Percentiles rank a stretch among this genome's conserved stretches.
phyloP scores from a whole-genome alignment of 1,140 invertebrate species.

The Dinothrombium tinctorium region DNA sequence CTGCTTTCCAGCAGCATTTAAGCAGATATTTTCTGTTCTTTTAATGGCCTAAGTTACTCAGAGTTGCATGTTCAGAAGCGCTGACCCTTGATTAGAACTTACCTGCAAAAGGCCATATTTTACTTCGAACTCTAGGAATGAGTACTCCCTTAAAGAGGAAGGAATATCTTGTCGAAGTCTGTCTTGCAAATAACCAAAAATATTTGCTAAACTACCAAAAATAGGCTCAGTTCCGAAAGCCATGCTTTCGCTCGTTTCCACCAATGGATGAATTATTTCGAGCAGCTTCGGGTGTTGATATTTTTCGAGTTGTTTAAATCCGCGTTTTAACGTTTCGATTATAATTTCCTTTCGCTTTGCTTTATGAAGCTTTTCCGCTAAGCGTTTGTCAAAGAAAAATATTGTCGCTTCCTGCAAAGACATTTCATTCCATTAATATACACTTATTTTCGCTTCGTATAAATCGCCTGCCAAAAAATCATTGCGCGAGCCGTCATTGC shows the following conservation, averaged over 20 bases:
- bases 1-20: too few species aligned
- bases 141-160: constrained; percentile 35
- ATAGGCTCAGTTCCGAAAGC: constrained; percentile 78
- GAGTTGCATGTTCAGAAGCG: too few species aligned
- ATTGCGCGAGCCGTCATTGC: too few species aligned
- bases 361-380: constrained; percentile 83
- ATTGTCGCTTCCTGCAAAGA: too few species aligned
- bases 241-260: constrained; percentile 43
- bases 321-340: constrained; percentile 52
- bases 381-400: constrained; percentile 81
- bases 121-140: constrained; percentile 68
- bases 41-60: too few species aligned
- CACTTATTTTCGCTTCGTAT: too few species aligned
- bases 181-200: constrained; percentile 43
- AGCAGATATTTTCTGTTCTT: too few species aligned
- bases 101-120: constrained; percentile 81
- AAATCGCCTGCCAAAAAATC: too few species aligned
- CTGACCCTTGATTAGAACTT: too few species aligned
- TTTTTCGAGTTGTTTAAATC: too few species aligned
- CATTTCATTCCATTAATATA: too few species aligned
- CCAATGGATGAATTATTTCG: constrained; percentile 27
- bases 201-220: constrained; percentile 59
- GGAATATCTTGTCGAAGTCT: constrained; percentile 19
- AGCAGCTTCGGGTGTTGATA: too few species aligned
- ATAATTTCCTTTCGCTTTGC: constrained; percentile 75